Evolutionary conservation across 2,888 invertebrate genomes (phyloP), one percentile per base, ranked within the genome.

Genomic region (Parnassius mnemosyne): DNA sequence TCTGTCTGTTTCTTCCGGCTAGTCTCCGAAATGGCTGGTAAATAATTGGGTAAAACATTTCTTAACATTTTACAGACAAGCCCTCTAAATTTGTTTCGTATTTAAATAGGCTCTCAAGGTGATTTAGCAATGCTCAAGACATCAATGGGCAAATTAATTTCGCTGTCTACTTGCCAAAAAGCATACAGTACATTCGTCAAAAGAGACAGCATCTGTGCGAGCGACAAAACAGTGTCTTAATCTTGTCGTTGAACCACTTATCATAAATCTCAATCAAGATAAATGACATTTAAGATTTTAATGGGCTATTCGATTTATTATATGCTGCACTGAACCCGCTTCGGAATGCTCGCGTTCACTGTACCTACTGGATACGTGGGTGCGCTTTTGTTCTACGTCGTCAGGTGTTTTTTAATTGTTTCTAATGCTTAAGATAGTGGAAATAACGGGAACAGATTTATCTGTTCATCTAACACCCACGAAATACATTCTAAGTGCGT

Each of bases 231-330:
- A 75, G 84, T 82, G 81, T 83, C 87, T 88, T 87, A 85, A 87
- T 87, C 85, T 78, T 73, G 79, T 79, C 73, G 67, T 66, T 73
- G 65, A 68, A 71, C 76, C 78, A 80, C 79, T 86, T 87, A 89
- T 89, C 89, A 88, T 86, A 87, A 84, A 89, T 89, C 89, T 88
- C 71, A 75, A 89, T 89, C 89, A 85, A 84, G 87, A 89, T 89
- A 86, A 85, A 79, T 80, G 83, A 84, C 87, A 83, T 83, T 87
- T 87, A 85, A 79, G 80, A 80, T 81, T 85, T 84, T 88, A 89
- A 89, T 88, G 86, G 83, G 72, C 71, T 78, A 75, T 76, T 80
- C 80, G 79, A 85, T 84, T 80, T 88, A 89, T 88, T 86, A 85
- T 84, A 84, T 75, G 71, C 78, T 74, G 79, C 81, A 78, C 76